phyloP scores from a whole-genome alignment of 2,888 invertebrate species.

The Coelopa pilipes region DNA sequence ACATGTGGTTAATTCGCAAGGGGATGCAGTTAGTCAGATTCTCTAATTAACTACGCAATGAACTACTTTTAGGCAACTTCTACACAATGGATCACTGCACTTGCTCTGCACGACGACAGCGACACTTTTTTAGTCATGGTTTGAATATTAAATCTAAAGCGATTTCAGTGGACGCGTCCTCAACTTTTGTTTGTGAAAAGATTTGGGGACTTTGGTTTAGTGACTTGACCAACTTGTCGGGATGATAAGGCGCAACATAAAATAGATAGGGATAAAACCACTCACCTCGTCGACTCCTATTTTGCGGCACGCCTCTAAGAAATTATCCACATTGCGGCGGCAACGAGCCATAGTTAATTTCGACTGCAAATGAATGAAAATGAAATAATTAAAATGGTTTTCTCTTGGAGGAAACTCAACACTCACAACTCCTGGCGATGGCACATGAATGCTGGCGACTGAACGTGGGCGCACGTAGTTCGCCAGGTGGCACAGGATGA shows the following conservation, averaged over 20 bases:
- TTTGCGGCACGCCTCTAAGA: conserved; percentile 91
- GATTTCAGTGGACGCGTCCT: conserved; percentile 41
- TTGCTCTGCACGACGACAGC: too few relatives aligned
- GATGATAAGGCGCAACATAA: background rate
- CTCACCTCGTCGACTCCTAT: conserved; percentile 86
- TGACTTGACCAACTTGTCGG: conserved; percentile 9
- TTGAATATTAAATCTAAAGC: conserved; percentile 49
- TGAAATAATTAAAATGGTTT: background rate
- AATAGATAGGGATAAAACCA: background rate
- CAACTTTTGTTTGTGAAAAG: conserved; percentile 35
- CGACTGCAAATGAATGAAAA: conserved; percentile 78
- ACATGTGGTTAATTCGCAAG: conserved; percentile 13
- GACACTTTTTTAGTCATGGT: too few relatives aligned
- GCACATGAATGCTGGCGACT: conserved; percentile 94
- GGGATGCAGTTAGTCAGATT: conserved; percentile 28
- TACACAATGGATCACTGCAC: background rate
- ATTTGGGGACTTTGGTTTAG: conserved; percentile 32
- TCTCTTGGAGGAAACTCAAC: conserved; percentile 42
- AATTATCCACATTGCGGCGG: conserved; percentile 94
- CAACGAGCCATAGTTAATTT: conserved; percentile 95
- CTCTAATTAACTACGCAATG: conserved; percentile 4
- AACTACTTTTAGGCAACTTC: conserved; percentile 1
- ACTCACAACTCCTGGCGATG: conserved; percentile 89
- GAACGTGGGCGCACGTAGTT: conserved; percentile 92
- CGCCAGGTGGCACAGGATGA: conserved; percentile 92